Percentiles rank a stretch among this genome's conserved stretches.
Evolutionary conservation across 2,113 vertebrate genomes (phyloP).

Genomic region (Crotalus horridus): DNA sequence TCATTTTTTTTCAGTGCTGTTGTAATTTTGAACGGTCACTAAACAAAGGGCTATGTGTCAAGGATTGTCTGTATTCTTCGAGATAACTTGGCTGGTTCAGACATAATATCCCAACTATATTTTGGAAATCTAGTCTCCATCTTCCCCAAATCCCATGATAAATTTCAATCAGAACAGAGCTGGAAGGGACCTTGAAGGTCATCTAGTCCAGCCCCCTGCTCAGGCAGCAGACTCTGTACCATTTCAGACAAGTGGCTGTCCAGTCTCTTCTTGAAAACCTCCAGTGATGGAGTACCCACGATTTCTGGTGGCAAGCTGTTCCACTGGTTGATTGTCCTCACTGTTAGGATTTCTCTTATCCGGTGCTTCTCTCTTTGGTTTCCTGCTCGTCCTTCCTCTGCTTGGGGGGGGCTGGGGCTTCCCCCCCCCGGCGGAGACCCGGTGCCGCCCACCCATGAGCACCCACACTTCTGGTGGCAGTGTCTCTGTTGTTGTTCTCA

Average conservation of each 20-base stretch:
- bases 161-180: too few relatives aligned
- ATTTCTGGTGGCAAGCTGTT: neutral
- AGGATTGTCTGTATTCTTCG: neutral
- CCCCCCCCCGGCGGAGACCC: too few relatives aligned
- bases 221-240: neutral
- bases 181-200: too few relatives aligned
- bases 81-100: too few relatives aligned
- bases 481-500: too few relatives aligned
- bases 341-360: neutral
- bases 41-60: too few relatives aligned
- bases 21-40: too few relatives aligned
- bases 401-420: too few relatives aligned
- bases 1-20: too few relatives aligned
- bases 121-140: neutral
- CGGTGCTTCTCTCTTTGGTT: too few relatives aligned
- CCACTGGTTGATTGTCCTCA: neutral
- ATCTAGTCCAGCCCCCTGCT: neutral
- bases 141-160: neutral
- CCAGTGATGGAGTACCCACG: neutral
- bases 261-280: neutral
- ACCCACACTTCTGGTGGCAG: neutral
- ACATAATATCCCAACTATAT: neutral
- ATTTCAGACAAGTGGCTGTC: neutral
- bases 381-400: too few relatives aligned
- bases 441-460: too few relatives aligned